Evolutionary conservation across 2,797 vertebrate genomes (phyloP), one percentile per base, ranked within the genome.

Genomic region (Peromyscus aztecus): DNA sequence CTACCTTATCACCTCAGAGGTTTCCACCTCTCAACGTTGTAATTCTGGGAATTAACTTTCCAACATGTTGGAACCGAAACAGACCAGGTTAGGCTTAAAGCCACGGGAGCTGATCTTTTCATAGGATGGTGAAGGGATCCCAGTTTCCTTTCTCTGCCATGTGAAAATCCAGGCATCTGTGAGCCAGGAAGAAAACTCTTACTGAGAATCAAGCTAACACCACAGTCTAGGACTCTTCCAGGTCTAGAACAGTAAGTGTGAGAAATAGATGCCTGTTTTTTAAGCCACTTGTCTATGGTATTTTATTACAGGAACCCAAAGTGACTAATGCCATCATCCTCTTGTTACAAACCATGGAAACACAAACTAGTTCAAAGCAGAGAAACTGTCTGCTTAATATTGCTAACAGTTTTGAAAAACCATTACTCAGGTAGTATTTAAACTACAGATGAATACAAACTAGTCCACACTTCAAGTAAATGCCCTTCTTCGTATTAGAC

Each of bases 281-380:
- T 24, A 75, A 31, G 2, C 27, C 9, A 55, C 34, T 9, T 14
- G 46, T 75, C 3, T 23, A 27, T 17, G 1, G 0, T 8, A 34
- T 49, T 94, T 76, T 65, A 17, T 87, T 49, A 49, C 16, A 81
- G 13, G 80, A 87, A 21, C 3, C 0, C 75, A 46, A 57, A 40
- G 23, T 73, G 43, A 65, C 13, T 67, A 65, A 81, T 27, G 27
- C 2, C 65, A 19, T 34, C 24, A 76, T 11, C 5, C 17, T 89
- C 40, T 59, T 90, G 11, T 75, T 80, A 95, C 40, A 83, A 84
- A 81, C 13, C 69, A 6, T 81, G 65, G 57, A 93, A 77, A 84
- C 31, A 63, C 82, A 95, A 89, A 67, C 0, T 17, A 83, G 65
- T n/a, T 77, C 31, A 82, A 63, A 19, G 27, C 10, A 82, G 40